These are phyloP conservation scores for Parus major DNA, from an alignment of 2,113 vertebrate species.

Conservation along the genomic window DNA sequence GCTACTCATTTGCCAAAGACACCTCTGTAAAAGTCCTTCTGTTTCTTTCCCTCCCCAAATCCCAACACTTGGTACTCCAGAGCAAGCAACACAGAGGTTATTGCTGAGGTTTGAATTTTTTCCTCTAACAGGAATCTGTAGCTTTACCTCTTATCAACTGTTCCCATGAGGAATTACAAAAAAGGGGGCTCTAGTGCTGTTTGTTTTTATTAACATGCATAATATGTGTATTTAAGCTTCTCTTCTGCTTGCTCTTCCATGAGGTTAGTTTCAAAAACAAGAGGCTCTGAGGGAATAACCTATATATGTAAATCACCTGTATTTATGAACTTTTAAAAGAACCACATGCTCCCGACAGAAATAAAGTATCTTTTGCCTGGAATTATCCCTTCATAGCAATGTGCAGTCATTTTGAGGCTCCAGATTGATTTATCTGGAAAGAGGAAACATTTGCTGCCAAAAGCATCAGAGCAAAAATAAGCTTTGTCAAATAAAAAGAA, in stretches of 20 bases:
- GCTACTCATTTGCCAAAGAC: neutral
- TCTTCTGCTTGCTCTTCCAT: neutral
- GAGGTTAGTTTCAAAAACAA: neutral
- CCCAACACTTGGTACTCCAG: neutral
- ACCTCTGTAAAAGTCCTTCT: neutral
- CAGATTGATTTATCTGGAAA: neutral
- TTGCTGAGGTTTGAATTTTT: neutral
- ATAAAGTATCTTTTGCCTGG: neutral
- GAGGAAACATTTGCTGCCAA: neutral
- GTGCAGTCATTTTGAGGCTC: neutral
- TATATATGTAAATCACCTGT: neutral
- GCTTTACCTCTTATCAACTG: neutral
- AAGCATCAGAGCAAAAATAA: neutral
- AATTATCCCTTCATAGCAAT: neutral
- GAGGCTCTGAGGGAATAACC: neutral
- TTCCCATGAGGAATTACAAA: neutral
- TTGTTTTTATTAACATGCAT: neutral
- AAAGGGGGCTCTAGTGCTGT: neutral
- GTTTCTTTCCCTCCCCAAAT: neutral
- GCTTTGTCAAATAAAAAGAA: neutral
- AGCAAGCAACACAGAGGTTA: neutral
- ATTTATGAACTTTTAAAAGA: neutral
- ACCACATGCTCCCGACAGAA: neutral
- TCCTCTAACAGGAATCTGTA: neutral
- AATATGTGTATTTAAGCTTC: neutral